Conservation (phyloP, 1,140 invertebrate species). For the Trichogramma pretiosum region DNA sequence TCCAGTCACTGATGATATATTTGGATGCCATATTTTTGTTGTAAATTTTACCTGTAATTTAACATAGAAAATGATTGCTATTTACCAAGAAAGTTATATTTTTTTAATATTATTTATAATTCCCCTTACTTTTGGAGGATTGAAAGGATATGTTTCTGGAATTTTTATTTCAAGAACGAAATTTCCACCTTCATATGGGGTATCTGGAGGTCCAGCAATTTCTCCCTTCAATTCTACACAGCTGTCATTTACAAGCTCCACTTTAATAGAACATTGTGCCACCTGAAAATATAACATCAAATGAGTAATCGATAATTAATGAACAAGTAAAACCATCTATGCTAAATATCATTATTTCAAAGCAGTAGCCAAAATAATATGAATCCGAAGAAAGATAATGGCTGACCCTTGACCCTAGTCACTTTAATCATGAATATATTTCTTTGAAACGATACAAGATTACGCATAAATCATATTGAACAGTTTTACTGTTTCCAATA, state of each 20-base stretch:
- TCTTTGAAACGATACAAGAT: too few species aligned
- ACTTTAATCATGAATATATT: too few species aligned
- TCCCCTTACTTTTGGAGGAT: conserved; percentile 86
- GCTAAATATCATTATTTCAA: too few species aligned
- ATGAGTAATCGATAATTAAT: too few species aligned
- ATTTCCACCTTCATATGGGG: conserved; percentile 91
- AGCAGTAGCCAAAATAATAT: too few species aligned
- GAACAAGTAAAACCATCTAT: too few species aligned
- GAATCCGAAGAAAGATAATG: too few species aligned
- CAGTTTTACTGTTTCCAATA: too few species aligned
- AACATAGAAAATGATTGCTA: conserved; percentile 10
- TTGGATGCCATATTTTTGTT: conserved; percentile 99
- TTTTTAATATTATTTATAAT: conserved; percentile 9
- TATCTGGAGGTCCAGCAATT: conserved; percentile 89
- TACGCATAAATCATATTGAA: too few species aligned
- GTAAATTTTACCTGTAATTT: conserved; percentile 73
- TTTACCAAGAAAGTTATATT: neutral
- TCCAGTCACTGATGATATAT: conserved; percentile 97
- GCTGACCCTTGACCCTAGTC: too few species aligned
- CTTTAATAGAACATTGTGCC: conserved; percentile 82
- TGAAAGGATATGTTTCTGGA: conserved; percentile 98
- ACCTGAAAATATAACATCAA: too few species aligned
- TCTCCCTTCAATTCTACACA: conserved; percentile 86
- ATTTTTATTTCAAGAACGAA: conserved; percentile 95
- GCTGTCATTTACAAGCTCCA: conserved; percentile 84